phyloP scores from a whole-genome alignment of 2,888 invertebrate species.

The Eupeodes latifasciatus region DNA sequence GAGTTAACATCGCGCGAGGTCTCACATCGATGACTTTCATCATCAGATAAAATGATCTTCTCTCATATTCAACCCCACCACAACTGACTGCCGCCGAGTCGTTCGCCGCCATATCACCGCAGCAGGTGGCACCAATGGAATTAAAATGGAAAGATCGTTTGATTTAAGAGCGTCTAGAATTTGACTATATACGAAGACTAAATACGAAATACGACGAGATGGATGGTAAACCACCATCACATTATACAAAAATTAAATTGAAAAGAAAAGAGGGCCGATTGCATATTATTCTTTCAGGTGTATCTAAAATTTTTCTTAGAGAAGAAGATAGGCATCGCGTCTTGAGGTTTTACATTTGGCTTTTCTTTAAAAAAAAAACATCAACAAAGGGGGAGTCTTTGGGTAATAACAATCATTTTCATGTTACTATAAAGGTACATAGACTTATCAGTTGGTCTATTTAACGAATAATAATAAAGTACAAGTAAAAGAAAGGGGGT shows the following conservation, averaged over 20 bases:
- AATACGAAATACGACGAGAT: background rate
- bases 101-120: too few species aligned
- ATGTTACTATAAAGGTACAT: slow-evolving; percentile 35
- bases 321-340: slow-evolving; percentile 59
- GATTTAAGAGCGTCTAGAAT: slow-evolving; percentile 63
- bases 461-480: slow-evolving; percentile 52
- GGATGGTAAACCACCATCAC: slow-evolving; percentile 62
- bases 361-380: background rate
- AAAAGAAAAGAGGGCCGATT: slow-evolving; percentile 23
- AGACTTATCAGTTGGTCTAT: slow-evolving; percentile 52
- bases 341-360: slow-evolving; percentile 32
- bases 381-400: slow-evolving; percentile 20
- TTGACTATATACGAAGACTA: slow-evolving; percentile 21
- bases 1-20: slow-evolving; percentile 67
- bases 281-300: slow-evolving; percentile 54
- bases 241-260: background rate
- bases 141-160: slow-evolving; percentile 65
- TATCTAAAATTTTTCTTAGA: slow-evolving; percentile 14
- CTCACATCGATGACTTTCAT: slow-evolving; percentile 71
- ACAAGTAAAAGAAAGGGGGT: slow-evolving; percentile 47
- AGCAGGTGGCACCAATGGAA: slow-evolving; percentile 37
- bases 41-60: slow-evolving; percentile 66
- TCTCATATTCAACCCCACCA: slow-evolving; percentile 50
- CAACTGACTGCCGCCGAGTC: too few species aligned
- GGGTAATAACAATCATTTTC: slow-evolving; percentile 65